Conservation (phyloP, 1,140 invertebrate genomes). For the Akabosia matsudoensis region DNA sequence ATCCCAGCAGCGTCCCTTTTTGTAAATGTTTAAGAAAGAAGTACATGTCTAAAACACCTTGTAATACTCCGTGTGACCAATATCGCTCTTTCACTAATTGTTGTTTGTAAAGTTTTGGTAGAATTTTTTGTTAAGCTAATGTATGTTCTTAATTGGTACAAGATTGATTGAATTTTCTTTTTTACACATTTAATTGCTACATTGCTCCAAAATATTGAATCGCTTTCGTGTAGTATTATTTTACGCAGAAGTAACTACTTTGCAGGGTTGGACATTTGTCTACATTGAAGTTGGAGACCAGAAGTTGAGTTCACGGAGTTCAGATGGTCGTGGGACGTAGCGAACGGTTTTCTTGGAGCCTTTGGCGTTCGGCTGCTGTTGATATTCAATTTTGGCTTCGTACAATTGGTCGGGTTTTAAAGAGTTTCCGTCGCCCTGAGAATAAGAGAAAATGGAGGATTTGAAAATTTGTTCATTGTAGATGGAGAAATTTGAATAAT, state of each 20-base stretch:
- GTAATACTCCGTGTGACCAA: background rate
- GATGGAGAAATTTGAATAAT: background rate
- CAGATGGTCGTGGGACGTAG: conserved; percentile 57
- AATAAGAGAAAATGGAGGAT: background rate
- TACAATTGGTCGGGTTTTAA: conserved; percentile 30
- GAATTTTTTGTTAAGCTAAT: background rate
- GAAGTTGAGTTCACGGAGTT: conserved; percentile 76
- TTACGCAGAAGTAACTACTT: too few species aligned
- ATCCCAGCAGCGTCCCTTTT: background rate
- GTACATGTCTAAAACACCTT: background rate
- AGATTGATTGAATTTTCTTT: background rate
- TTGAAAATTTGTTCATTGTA: background rate
- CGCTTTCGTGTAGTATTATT: background rate
- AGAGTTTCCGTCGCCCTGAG: background rate
- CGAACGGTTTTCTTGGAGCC: conserved; percentile 33
- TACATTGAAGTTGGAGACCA: conserved; percentile 79
- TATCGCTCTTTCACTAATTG: background rate
- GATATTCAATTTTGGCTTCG: conserved; percentile 38
- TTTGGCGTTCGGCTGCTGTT: conserved; percentile 20
- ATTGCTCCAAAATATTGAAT: background rate
- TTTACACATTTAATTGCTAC: background rate
- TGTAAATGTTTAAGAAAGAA: background rate
- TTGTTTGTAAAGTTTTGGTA: background rate
- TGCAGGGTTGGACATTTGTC: too few species aligned
- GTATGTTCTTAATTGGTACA: background rate